Evolutionary conservation across 2,113 vertebrate genomes (phyloP).

Genomic region (Hippocampus abdominalis): DNA sequence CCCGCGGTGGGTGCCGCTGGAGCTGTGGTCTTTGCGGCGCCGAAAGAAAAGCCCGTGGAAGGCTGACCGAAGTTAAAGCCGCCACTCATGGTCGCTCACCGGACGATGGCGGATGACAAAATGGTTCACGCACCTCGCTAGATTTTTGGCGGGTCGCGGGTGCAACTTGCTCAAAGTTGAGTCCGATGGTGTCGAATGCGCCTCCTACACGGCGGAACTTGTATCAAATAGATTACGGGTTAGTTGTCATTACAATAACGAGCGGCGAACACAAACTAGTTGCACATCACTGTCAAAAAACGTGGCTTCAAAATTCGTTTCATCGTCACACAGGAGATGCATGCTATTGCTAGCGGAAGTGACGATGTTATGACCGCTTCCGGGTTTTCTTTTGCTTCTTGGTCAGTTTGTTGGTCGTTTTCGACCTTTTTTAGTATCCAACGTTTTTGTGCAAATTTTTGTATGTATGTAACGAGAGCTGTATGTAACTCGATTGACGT

Average conservation of each 20-base stretch:
- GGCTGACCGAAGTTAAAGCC: constrained; percentile 78
- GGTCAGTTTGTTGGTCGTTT: rapidly evolving
- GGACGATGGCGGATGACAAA: constrained; percentile 4
- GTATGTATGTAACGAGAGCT: neutral
- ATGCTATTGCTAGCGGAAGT: constrained; percentile 48
- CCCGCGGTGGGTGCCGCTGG: constrained; percentile 34
- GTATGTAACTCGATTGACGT: no score
- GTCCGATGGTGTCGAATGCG: neutral
- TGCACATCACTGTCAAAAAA: constrained; percentile 37
- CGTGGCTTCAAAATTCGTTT: constrained; percentile 29
- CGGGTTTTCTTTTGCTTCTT: neutral
- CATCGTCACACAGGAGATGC: constrained; percentile 13
- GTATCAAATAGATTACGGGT: neutral
- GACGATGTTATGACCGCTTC: constrained; percentile 16
- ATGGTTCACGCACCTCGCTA: constrained; percentile 34
- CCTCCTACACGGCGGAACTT: neutral
- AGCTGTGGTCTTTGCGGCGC: constrained; percentile 58
- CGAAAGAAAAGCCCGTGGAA: constrained; percentile 74
- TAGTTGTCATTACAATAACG: constrained; percentile 1
- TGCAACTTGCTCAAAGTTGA: neutral
- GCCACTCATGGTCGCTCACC: constrained; percentile 70
- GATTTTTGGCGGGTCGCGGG: constrained; percentile 56
- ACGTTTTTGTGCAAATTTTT: neutral
- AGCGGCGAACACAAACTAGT: neutral
- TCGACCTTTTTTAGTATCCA: rapidly evolving